Base-by-base conservation (phyloP, 2,888 invertebrate genomes). In the Metellina segmentata region DNA sequence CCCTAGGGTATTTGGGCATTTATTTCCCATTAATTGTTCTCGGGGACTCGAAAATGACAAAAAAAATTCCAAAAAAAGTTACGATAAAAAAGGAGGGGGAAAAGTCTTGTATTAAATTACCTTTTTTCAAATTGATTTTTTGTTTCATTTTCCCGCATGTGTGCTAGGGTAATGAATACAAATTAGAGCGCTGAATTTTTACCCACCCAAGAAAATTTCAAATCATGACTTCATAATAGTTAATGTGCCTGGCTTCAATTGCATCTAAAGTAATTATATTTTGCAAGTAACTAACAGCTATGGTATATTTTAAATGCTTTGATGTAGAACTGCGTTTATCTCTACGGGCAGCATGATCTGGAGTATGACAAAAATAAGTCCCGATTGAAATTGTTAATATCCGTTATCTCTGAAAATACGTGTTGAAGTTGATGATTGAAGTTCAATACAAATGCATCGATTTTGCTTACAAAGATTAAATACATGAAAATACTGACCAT, bases 21-120 rank as follows among this genome's bases (percentile, higher is more conserved):
- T 86, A 86, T 86, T 78, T 86, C 69, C 49, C 70, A 51, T 77
- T 86, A 86, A 86, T 86, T 86, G 85, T 86, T 77, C 85, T 9
- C 51, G 49, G 34, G 52, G 70, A 69, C 51, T 51, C 48, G 52
- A 71, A 85, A 48, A 75, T 75, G 85, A 85, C n/a, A 78, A 78
- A 86, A 86, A 49, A 77, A 85, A 34, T 7, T 16, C 13, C 6
- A 70, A 86, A 85, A 70, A 71, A 69, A 4, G 6, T 71, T 8
- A 34, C 9, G 16, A 86, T 19, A 53, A 20, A n/a, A 48, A 71
- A 85, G 34, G 34, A 34, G 34, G 49, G 51, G 16, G 20, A 34
- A 61, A n/a, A 61, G 48, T n/a, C 34, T 74, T 75, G 52, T 85
- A 82, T 82, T 19, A 69, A 69, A 34, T 85, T 85, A 75, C 5